phyloP scores from a whole-genome alignment of 2,797 vertebrate species.

The Cirrhinus molitorella region DNA sequence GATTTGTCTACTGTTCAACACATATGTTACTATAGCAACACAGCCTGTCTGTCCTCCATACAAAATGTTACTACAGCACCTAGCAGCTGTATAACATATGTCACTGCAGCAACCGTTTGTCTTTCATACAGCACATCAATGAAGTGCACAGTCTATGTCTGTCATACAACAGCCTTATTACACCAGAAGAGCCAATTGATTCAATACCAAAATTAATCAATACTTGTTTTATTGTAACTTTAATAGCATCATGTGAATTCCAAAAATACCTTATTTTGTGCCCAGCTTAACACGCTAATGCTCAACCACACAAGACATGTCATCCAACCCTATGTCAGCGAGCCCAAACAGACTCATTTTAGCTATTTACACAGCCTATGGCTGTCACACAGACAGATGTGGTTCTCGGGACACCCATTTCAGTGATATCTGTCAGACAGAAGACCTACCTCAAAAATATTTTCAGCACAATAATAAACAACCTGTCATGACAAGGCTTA shows the following conservation, averaged over 20 bases:
- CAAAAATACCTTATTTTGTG: neutral
- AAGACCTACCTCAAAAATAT: neutral
- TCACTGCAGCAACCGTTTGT: neutral
- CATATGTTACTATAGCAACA: slow-evolving; percentile 42
- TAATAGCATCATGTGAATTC: neutral
- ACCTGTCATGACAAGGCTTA: neutral
- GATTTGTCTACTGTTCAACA: slow-evolving; percentile 22
- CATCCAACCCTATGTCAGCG: neutral
- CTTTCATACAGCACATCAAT: neutral
- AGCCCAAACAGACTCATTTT: neutral
- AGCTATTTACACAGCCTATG: neutral
- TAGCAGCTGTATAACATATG: slow-evolving; percentile 11
- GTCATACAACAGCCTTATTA: neutral
- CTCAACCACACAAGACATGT: neutral
- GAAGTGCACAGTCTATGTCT: neutral
- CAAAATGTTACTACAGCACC: neutral
- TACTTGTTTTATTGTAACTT: neutral
- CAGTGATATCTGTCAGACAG: slow-evolving; percentile 8
- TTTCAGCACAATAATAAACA: neutral
- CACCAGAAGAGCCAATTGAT: neutral
- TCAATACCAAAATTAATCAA: neutral
- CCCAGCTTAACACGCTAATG: neutral
- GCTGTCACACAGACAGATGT: slow-evolving; percentile 7
- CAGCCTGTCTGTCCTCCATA: neutral
- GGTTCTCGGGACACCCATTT: slow-evolving; percentile 10